These are phyloP conservation scores for Megaceryle torquata DNA, from an alignment of 2,113 vertebrate species.

Conservation along the genomic window DNA sequence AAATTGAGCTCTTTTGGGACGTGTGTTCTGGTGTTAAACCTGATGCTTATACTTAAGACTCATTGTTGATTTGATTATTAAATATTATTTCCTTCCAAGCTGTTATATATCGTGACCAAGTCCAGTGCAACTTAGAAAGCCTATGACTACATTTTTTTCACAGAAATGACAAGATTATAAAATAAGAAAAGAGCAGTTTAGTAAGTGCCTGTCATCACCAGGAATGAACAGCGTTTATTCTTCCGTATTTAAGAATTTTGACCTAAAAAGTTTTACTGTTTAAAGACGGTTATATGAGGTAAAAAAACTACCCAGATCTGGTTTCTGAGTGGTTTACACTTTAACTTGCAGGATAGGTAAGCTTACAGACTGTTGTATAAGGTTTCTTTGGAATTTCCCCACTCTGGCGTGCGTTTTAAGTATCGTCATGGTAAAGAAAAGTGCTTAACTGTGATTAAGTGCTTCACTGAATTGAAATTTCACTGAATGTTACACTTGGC, in stretches of 20 bases:
- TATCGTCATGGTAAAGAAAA: background rate
- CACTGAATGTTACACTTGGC: fast-evolving
- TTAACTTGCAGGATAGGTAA: background rate
- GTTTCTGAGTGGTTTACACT: background rate
- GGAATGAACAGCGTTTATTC: background rate
- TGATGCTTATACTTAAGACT: background rate
- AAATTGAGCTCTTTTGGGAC: background rate
- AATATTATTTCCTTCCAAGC: background rate
- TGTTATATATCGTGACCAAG: fast-evolving
- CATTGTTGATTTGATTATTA: background rate
- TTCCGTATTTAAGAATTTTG: background rate
- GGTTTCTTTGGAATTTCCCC: background rate
- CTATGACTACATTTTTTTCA: background rate
- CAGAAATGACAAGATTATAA: background rate
- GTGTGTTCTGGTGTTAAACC: background rate
- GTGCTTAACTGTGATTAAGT: background rate
- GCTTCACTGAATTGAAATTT: background rate
- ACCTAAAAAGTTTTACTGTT: background rate
- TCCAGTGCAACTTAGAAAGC: background rate
- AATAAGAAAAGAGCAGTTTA: background rate
- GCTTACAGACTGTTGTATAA: background rate
- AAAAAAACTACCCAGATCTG: fast-evolving
- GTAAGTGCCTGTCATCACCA: background rate
- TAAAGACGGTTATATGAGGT: background rate
- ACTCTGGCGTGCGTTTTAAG: background rate